A percentile compares a stretch with the other conserved stretches of the same genome.
These are phyloP conservation scores for Thumatha senex DNA, from an alignment of 2,888 invertebrate genomes.

Conservation along the genomic window DNA sequence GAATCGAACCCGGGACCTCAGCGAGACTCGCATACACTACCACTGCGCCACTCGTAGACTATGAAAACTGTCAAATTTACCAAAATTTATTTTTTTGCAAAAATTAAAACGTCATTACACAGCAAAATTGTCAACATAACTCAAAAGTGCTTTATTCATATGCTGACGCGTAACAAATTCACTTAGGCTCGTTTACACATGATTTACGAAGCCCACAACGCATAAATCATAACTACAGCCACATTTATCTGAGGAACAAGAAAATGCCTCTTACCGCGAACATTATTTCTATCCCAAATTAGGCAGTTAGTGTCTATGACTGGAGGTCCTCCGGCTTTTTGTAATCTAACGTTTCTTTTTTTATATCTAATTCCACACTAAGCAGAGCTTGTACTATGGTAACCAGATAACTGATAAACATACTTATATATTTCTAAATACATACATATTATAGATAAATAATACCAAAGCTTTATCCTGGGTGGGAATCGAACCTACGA, in stretches of 20 bases:
- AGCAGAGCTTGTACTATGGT: too few species aligned
- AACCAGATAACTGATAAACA: too few species aligned
- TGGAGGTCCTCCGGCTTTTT: background rate
- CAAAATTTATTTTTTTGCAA: background rate
- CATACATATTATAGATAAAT: too few species aligned
- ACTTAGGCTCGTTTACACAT: background rate
- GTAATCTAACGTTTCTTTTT: too few species aligned
- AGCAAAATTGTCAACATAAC: background rate
- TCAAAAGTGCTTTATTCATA: background rate
- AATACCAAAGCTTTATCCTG: too few species aligned
- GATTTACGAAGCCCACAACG: background rate
- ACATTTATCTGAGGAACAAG: constrained; percentile 16
- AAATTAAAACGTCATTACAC: background rate
- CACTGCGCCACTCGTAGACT: too few species aligned
- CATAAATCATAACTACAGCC: constrained; percentile 15
- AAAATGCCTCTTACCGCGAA: constrained; percentile 16
- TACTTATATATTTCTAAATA: too few species aligned
- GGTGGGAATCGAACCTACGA: too few species aligned
- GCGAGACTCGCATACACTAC: too few species aligned
- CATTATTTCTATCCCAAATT: constrained; percentile 2
- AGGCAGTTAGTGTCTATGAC: background rate
- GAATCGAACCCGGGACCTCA: too few species aligned
- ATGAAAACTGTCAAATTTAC: too few species aligned
- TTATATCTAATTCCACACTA: too few species aligned
- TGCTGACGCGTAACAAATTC: background rate